These are phyloP conservation scores for Acropora yongei DNA, from an alignment of 64 coral and sea anemone species.

Conservation along the genomic window DNA sequence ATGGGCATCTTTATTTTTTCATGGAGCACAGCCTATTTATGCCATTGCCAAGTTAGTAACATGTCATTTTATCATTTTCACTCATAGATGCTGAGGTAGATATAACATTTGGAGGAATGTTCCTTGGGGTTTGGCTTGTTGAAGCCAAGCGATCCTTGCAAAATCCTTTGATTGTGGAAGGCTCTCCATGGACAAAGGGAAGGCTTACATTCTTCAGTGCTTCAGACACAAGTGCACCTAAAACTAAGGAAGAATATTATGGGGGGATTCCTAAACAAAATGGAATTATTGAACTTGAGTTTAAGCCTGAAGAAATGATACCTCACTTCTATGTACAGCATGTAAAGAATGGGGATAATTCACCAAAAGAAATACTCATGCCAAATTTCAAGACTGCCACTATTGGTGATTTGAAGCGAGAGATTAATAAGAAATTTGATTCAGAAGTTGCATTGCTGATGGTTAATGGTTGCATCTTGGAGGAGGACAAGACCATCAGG, in stretches of 20 bases:
- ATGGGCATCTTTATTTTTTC: not conserved
- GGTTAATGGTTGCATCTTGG: not conserved
- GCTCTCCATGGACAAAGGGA: constrained; percentile 3
- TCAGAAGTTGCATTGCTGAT: not conserved
- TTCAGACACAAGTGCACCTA: not conserved
- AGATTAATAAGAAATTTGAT: not conserved
- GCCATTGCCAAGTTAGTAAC: too few relatives aligned
- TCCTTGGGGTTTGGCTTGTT: constrained; percentile 21
- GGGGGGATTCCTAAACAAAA: not conserved
- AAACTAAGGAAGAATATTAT: not conserved
- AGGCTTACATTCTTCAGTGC: not conserved
- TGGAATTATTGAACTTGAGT: constrained; percentile 36
- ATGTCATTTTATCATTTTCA: not conserved
- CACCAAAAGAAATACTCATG: not conserved
- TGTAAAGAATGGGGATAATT: not conserved
- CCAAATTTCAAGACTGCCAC: constrained; percentile 10
- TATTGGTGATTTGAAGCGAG: constrained; percentile 11
- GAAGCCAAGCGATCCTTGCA: constrained; percentile 14
- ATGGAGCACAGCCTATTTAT: not conserved
- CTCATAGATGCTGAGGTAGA: constrained; percentile 43
- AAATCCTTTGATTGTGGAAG: not conserved
- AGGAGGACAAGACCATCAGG: constrained; percentile 24
- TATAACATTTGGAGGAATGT: constrained; percentile 45
- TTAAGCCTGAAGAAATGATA: constrained; percentile 13
- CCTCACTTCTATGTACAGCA: not conserved